A percentile compares a stretch with the other conserved stretches of the same genome.
Evolutionary conservation across 2,888 invertebrate species (phyloP).

Genomic region (Stenotaenia linearis): DNA sequence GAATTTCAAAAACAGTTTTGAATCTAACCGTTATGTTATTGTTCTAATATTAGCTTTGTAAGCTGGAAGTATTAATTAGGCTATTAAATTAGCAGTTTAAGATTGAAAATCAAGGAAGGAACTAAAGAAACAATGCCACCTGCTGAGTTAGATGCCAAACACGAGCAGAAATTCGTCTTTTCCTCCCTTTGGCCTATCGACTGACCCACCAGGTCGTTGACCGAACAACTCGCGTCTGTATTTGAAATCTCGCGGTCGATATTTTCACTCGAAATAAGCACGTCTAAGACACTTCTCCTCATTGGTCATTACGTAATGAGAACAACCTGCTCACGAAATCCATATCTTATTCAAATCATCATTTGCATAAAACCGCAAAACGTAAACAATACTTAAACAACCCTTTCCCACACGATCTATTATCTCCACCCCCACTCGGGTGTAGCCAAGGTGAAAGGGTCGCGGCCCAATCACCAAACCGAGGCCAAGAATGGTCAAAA

Average conservation of each 20-base stretch:
- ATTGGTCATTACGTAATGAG: background rate
- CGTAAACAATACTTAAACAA: too few relatives aligned
- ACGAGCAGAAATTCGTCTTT: background rate
- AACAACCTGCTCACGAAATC: background rate
- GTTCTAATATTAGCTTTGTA: too few relatives aligned
- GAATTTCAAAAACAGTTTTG: too few relatives aligned
- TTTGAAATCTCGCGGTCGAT: background rate
- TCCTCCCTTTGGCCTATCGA: conserved; percentile 5
- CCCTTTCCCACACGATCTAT: background rate
- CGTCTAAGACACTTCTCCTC: background rate
- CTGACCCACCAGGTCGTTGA: conserved; percentile 18
- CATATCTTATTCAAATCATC: background rate
- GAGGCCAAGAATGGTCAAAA: conserved; percentile 23
- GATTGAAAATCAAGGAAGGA: too few relatives aligned
- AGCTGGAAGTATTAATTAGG: too few relatives aligned
- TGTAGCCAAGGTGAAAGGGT: conserved; percentile 19
- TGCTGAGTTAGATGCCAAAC: background rate
- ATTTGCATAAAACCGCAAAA: too few relatives aligned
- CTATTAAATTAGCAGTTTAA: too few relatives aligned
- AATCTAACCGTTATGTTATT: too few relatives aligned
- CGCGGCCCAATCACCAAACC: conserved; percentile 13
- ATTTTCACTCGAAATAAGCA: background rate
- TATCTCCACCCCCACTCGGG: conserved; percentile 14
- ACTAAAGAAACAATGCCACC: background rate
- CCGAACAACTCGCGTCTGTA: background rate